Conservation (phyloP, 2,797 vertebrate species). For the Amblyopsis hoosieri region DNA sequence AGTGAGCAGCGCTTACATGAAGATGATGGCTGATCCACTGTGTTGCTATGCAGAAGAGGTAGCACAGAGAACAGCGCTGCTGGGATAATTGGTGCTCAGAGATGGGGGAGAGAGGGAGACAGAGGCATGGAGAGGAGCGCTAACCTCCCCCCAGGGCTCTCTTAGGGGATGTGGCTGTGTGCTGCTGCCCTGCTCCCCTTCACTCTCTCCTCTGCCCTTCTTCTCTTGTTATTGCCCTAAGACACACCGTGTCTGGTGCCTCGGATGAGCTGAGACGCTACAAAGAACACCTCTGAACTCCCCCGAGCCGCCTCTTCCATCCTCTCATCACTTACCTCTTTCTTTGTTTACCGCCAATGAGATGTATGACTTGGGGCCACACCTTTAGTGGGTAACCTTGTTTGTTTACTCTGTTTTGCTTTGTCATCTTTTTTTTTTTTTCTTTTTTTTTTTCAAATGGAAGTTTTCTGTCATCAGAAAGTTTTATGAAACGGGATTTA, state of each 20-base stretch:
- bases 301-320: constrained; percentile 23
- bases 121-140: constrained; percentile 44
- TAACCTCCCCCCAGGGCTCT: constrained; percentile 78
- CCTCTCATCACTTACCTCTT: constrained; percentile 31
- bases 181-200: constrained; percentile 47
- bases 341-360: constrained; percentile 50
- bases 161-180: constrained; percentile 55
- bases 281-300: constrained; percentile 50
- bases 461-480: constrained; percentile 26
- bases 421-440: constrained; percentile 35
- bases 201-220: constrained; percentile 53
- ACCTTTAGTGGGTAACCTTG: constrained; percentile 39
- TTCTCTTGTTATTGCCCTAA: constrained; percentile 63
- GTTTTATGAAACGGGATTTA: constrained; percentile 37
- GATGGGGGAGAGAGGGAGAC: constrained; percentile 23
- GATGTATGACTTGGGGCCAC: constrained; percentile 32
- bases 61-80: constrained; percentile 44
- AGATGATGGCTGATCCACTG: constrained; percentile 22
- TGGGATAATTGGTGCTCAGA: constrained; percentile 65
- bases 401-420: constrained; percentile 37
- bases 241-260: constrained; percentile 38
- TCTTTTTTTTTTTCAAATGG: constrained; percentile 35
- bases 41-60: constrained; percentile 59
- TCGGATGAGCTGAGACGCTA: constrained; percentile 38
- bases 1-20: constrained; percentile 11